Conservation (phyloP, 1,140 invertebrate species). For the Ganaspis sp. region DNA sequence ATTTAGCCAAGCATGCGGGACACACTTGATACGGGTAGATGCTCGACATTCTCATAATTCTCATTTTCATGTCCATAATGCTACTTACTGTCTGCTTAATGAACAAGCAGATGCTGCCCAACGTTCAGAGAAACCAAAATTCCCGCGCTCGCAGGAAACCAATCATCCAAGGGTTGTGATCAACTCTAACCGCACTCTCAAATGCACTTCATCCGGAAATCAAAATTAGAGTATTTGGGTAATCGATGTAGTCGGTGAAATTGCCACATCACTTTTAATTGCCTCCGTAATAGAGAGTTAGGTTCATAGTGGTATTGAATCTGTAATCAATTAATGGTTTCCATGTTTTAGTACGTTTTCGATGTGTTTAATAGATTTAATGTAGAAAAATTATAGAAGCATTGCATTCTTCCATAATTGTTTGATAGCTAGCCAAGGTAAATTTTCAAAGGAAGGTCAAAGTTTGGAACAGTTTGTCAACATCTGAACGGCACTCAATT, state of each 20-base stretch:
- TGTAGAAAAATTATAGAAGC: too few species aligned
- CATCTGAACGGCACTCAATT: too few species aligned
- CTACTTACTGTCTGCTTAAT: neutral
- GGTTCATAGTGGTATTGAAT: too few species aligned
- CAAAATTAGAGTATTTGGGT: neutral
- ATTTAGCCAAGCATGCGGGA: slow-evolving; percentile 24
- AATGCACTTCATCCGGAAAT: slow-evolving; percentile 1
- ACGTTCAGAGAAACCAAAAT: slow-evolving; percentile 11
- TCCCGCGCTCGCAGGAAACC: neutral
- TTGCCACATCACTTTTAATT: neutral
- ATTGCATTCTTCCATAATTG: too few species aligned
- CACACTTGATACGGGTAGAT: slow-evolving; percentile 25
- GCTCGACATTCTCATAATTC: slow-evolving; percentile 39
- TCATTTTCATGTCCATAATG: slow-evolving; percentile 38
- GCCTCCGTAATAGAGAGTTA: neutral
- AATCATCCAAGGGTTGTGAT: neutral
- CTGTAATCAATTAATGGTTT: too few species aligned
- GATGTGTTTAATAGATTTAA: too few species aligned
- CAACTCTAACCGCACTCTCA: neutral
- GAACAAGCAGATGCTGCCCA: neutral
- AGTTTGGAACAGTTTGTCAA: too few species aligned
- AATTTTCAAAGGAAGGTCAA: too few species aligned
- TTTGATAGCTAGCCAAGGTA: too few species aligned
- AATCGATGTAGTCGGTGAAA: slow-evolving; percentile 3
- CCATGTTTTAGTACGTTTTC: too few species aligned